Evolutionary conservation across 2,888 invertebrate species (phyloP).

Genomic region (Noctua fimbriata): DNA sequence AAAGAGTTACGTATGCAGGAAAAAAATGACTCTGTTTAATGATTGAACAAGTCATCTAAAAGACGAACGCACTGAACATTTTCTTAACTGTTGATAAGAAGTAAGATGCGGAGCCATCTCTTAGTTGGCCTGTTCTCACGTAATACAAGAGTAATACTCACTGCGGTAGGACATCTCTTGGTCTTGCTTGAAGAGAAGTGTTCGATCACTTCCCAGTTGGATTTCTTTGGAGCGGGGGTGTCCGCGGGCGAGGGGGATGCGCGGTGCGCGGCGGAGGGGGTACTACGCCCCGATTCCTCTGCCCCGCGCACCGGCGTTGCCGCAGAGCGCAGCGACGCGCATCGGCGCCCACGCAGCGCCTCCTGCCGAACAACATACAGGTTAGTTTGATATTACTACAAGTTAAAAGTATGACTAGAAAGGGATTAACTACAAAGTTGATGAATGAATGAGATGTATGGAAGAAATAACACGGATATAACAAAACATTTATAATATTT

Average conservation of each 20-base stretch:
- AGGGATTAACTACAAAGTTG: background rate
- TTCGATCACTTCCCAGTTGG: slow-evolving; percentile 97
- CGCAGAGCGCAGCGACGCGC: slow-evolving; percentile 90
- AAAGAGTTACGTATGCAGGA: too few species aligned
- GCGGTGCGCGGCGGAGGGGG: slow-evolving; percentile 83
- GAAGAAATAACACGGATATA: background rate
- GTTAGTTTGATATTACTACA: slow-evolving; percentile 9
- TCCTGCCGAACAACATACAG: slow-evolving; percentile 89
- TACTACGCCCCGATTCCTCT: slow-evolving; percentile 85
- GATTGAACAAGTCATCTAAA: background rate
- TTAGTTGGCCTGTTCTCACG: background rate
- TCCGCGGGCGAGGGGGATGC: slow-evolving; percentile 90
- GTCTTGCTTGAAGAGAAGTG: slow-evolving; percentile 93
- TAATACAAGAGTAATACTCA: slow-evolving; percentile 71
- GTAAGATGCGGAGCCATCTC: background rate
- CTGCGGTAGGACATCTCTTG: slow-evolving; percentile 89
- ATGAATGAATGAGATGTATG: background rate
- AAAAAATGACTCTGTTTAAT: background rate
- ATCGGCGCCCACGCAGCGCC: slow-evolving; percentile 91
- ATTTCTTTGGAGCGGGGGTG: slow-evolving; percentile 92
- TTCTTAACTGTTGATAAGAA: background rate
- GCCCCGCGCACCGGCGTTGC: slow-evolving; percentile 76
- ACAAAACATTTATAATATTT: background rate
- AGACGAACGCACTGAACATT: background rate
- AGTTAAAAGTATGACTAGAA: background rate